Conservation (phyloP, 1,140 invertebrate genomes). For the Samia ricini region DNA sequence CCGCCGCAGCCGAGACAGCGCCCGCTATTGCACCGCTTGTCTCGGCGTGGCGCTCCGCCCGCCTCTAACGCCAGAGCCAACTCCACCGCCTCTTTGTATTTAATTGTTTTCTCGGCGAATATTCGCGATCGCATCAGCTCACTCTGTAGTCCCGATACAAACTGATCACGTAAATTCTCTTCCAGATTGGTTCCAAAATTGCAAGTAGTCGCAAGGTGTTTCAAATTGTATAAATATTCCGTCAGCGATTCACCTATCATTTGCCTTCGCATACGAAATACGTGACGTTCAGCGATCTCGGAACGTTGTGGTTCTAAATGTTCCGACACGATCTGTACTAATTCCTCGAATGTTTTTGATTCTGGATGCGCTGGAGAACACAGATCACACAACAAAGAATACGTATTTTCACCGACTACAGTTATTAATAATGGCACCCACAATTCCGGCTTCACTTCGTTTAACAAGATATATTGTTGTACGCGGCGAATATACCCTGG, state of each 20-base stretch:
- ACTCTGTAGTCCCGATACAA: no score
- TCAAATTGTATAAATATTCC: background rate
- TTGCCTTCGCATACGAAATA: background rate
- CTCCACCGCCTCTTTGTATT: no score
- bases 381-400: background rate
- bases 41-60: no score
- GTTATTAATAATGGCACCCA: background rate
- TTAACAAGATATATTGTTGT: background rate
- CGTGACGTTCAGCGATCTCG: background rate
- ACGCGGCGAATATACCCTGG: background rate
- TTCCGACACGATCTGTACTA: background rate
- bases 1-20: no score
- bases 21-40: no score
- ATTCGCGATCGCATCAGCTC: no score
- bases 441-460: background rate
- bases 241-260: background rate
- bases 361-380: background rate
- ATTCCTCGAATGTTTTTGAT: background rate
- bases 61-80: no score
- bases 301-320: slow-evolving; percentile 2
- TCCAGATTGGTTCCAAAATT: background rate
- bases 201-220: background rate
- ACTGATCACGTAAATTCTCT: background rate
- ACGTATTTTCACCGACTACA: background rate
- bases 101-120: no score